Base-by-base conservation (phyloP, 1,140 invertebrate genomes). In the Drosophila persimilis region DNA sequence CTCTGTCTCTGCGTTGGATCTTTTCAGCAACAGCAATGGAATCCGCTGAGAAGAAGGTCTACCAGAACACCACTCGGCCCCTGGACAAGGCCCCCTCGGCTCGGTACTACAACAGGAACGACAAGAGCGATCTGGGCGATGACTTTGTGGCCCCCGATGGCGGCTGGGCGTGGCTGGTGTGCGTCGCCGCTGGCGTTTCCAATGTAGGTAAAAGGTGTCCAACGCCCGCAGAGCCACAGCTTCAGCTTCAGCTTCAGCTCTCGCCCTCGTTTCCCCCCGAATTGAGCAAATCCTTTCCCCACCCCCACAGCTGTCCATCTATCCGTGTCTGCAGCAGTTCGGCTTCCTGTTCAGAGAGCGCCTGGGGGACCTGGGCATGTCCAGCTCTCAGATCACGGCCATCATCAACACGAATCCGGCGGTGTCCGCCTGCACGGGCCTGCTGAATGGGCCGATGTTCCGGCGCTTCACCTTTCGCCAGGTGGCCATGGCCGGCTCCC, bases 351-450 rank as follows among this genome's bases (percentile, higher is more conserved):
- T 95, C 77, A 93, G 93, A 22, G 93, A 94, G 50, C 93, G 92
- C 71, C 93, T 95, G 35, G 56, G 83, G 1, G 75, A 92, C 3
- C 77, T 95, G 26, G 93, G 93, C 43, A 93, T 95, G 70, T 92
- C 89, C 67, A 93, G 92, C 55, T 93, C 94, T 1, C 91, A 95
- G 90, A 94, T 93, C 6, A 94, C 94, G 2, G 93, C 94, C 6
- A 93, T 95, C 63, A 94, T 95, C 64, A 95, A 95, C 81, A 93
- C 94, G 63, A 94, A 95, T 91, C 93, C 93, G 9, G 94, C 94
- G 3, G 92, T 94, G 31, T 94, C 92, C 24, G 93, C 94, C 74
- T 93, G 93, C 79, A 93, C 94, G 80, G 94, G 94, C 51, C 86
- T 95, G 45, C 83, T 94, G 4, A 95, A 95, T 90, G 94, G 95